Base-by-base conservation (phyloP, 2,113 vertebrate genomes). In the Parus major region DNA sequence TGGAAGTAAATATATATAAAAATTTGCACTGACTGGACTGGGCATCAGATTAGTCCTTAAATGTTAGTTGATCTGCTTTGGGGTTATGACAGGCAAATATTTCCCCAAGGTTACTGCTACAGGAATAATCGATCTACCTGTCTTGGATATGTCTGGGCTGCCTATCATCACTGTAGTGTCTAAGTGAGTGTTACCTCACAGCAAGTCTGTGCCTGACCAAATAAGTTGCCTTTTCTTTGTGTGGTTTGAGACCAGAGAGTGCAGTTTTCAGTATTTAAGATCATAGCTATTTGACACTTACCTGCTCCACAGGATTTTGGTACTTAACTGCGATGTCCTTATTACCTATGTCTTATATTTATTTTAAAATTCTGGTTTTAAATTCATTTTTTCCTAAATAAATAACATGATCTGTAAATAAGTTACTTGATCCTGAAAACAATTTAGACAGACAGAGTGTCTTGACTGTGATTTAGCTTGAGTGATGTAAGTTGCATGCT, bases 81-180 rank as follows among this genome's bases (percentile, higher is more conserved):
- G 86, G 95, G 95, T 97, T 96, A 90, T 90, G 95, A 94, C 96
- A 96, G 96, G 86, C 95, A 96, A 97, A 96, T 96, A 96, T 96
- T 97, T 93, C 95, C 92, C 93, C 88, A 96, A 88, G 80, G 95
- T 96, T 95, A 94, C 90, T 92, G 92, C 95, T 95, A 94, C 72
- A 94, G 88, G 73, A 96, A 84, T 84, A 96, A 97, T 95, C 86
- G 86, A 96, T 97, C 86, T 84, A 69, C 83, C 96, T 93, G 82
- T 72, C 95, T 93, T 90, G 81, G 94, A 13, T 90, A 47, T 35
- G 57, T 91, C 94, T 73, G 35, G 56, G 80, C 93, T 96, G 92
- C 92, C 94, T 96, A 3, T 95, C 93, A 95, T 93, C 49, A 29
- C 90, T 86, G 69, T 49, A 84, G 61, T 90, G 65, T 76, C 85